A percentile compares a stretch with the other conserved stretches of the same genome.
phyloP scores from a whole-genome alignment of 1,140 invertebrate genomes.

The Drosophila pectinifera region DNA sequence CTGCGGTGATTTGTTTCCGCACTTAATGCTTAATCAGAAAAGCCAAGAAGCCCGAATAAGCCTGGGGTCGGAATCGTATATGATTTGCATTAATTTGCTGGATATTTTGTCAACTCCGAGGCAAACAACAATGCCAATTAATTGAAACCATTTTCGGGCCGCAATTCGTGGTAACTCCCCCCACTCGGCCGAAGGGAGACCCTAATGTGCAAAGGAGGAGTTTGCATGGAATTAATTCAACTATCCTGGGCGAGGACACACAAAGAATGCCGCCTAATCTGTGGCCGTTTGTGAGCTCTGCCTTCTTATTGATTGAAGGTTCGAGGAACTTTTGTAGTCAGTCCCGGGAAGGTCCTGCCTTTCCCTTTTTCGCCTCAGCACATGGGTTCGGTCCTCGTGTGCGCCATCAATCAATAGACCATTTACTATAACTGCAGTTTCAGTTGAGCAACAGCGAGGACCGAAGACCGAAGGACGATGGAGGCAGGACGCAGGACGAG shows the following conservation, averaged over 20 bases:
- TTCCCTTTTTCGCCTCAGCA: neutral
- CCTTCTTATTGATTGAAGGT: slow-evolving; percentile 69
- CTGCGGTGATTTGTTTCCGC: slow-evolving; percentile 15
- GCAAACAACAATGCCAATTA: slow-evolving; percentile 75
- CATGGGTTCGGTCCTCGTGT: slow-evolving; percentile 14
- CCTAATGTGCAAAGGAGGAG: slow-evolving; percentile 58
- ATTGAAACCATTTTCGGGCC: slow-evolving; percentile 68
- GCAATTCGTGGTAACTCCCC: slow-evolving; percentile 3
- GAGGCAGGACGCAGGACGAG: slow-evolving; percentile 1
- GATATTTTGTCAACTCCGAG: slow-evolving; percentile 48
- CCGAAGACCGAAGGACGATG: slow-evolving; percentile 13
- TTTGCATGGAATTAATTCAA: slow-evolving; percentile 78
- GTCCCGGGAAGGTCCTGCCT: slow-evolving; percentile 4
- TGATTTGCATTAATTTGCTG: slow-evolving; percentile 59
- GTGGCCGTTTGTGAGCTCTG: slow-evolving; percentile 62
- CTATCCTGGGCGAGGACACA: slow-evolving; percentile 23
- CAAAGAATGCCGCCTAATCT: slow-evolving; percentile 57
- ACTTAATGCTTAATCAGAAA: slow-evolving; percentile 24
- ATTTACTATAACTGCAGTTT: slow-evolving; percentile 69
- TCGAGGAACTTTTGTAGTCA: slow-evolving; percentile 53
- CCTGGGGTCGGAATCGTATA: slow-evolving; percentile 17
- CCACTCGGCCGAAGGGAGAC: slow-evolving; percentile 1
- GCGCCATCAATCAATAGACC: slow-evolving; percentile 72
- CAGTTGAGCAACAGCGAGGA: slow-evolving; percentile 18
- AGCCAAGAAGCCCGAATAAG: slow-evolving; percentile 10